Evolutionary conservation across 2,113 vertebrate species (phyloP).

Genomic region (Anoplopoma fimbria): DNA sequence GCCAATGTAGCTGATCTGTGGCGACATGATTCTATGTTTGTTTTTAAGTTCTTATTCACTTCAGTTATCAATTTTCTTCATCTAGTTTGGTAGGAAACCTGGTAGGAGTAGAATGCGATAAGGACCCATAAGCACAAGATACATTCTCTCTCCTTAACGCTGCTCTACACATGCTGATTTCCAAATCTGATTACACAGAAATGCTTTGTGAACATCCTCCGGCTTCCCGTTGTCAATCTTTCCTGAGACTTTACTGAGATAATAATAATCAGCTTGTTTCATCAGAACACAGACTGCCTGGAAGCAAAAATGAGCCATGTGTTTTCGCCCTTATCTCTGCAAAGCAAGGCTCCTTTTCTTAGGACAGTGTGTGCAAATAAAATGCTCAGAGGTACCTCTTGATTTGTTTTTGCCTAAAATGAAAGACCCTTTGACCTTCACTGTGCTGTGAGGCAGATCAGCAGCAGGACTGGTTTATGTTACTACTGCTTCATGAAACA

Average conservation of each 20-base stretch:
- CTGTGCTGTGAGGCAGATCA: conserved; percentile 27
- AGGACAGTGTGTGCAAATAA: conserved; percentile 5
- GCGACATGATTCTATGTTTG: conserved; percentile 25
- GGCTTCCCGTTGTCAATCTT: conserved; percentile 45
- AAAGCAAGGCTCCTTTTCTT: conserved; percentile 17
- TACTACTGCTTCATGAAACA: not conserved
- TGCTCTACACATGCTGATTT: conserved; percentile 38
- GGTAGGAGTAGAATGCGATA: conserved; percentile 47
- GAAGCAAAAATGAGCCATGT: conserved; percentile 21
- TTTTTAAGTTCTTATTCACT: conserved; percentile 19
- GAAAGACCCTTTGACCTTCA: conserved; percentile 49
- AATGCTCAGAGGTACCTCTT: not conserved
- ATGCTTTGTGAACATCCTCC: conserved; percentile 43
- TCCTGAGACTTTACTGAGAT: conserved; percentile 28
- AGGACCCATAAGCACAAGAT: conserved; percentile 37
- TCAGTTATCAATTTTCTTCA: conserved; percentile 28
- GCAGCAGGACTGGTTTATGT: conserved; percentile 22
- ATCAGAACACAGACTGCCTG: conserved; percentile 46
- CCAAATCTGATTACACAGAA: conserved; percentile 52
- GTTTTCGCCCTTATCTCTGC: conserved; percentile 31
- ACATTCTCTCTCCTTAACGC: conserved; percentile 14
- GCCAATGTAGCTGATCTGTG: conserved; percentile 2
- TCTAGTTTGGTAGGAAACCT: conserved; percentile 28
- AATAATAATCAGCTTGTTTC: conserved; percentile 62
- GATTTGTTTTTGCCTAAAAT: not conserved